phyloP scores from a whole-genome alignment of 2,888 invertebrate genomes.

The Synanthedon andrenaeformis region DNA sequence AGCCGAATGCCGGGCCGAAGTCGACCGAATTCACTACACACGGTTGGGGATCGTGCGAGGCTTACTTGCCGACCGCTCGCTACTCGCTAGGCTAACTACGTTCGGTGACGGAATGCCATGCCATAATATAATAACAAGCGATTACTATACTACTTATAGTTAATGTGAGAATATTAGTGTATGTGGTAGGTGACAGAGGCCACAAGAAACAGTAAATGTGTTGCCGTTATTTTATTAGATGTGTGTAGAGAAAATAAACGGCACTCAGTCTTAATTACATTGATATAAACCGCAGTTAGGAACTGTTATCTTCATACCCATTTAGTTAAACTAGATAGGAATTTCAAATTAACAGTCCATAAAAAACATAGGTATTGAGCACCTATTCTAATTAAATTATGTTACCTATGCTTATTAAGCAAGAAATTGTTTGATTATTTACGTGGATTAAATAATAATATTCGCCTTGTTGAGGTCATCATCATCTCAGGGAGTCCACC shows the following conservation, averaged over 20 bases:
- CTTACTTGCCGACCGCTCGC: conserved; percentile 8
- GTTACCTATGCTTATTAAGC: too few species aligned
- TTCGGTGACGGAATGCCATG: conserved; percentile 27
- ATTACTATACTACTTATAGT: not conserved
- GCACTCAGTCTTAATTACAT: not conserved
- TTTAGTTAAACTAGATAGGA: too few species aligned
- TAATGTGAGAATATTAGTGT: not conserved
- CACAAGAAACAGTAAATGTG: not conserved
- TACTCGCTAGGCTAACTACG: conserved; percentile 13
- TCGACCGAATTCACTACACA: conserved; percentile 1
- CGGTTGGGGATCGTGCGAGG: conserved; percentile 6
- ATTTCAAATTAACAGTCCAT: too few species aligned
- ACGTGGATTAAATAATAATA: too few species aligned
- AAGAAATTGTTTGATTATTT: too few species aligned
- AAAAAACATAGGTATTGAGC: too few species aligned
- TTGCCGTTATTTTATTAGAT: not conserved
- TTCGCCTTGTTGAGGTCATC: too few species aligned
- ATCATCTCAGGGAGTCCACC: too few species aligned
- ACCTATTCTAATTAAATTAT: too few species aligned
- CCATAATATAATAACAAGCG: conserved; percentile 3
- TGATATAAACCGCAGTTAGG: too few species aligned
- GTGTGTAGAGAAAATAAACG: not conserved
- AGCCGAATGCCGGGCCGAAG: conserved; percentile 4
- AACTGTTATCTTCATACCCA: too few species aligned
- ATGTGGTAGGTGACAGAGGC: not conserved